A percentile compares a stretch with the other conserved stretches of the same genome.
phyloP scores from a whole-genome alignment of 2,797 vertebrate genomes.

The Telmatherina bonti region DNA sequence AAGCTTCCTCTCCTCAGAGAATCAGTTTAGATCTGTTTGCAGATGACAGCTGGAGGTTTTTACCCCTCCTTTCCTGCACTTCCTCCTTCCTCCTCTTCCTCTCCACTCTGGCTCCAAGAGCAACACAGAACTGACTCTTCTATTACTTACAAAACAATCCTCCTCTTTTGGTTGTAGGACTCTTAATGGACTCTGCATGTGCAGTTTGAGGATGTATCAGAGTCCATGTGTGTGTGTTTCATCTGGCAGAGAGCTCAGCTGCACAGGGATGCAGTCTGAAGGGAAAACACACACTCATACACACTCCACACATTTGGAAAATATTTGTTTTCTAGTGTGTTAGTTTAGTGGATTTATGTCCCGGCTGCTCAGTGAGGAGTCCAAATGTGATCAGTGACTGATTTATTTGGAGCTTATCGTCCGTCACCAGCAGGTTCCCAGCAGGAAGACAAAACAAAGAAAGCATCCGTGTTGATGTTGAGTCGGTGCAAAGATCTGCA shows the following conservation, averaged over 20 bases:
- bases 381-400: conserved; percentile 29
- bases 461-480: too few relatives aligned
- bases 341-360: conserved; percentile 43
- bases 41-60: conserved; percentile 36
- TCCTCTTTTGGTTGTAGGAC: conserved; percentile 41
- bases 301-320: conserved; percentile 6
- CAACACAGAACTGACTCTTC: conserved; percentile 8
- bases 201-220: conserved; percentile 24
- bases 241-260: conserved; percentile 48
- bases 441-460: not conserved
- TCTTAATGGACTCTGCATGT: conserved; percentile 43
- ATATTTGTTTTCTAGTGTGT: conserved; percentile 50
- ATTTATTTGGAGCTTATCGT: conserved; percentile 37
- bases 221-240: conserved; percentile 9
- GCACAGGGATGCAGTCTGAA: conserved; percentile 22
- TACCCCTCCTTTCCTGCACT: conserved; percentile 18
- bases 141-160: conserved; percentile 20
- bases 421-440: conserved; percentile 16
- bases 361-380: conserved; percentile 21
- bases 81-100: conserved; percentile 19
- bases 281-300: conserved; percentile 19
- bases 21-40: conserved; percentile 34
- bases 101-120: conserved; percentile 14
- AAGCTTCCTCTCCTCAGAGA: conserved; percentile 14
- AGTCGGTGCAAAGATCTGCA: too few relatives aligned